A percentile compares a stretch with the other conserved stretches of the same genome.
Conservation (phyloP, 2,888 invertebrate genomes). For the Galerucella calmariensis region DNA sequence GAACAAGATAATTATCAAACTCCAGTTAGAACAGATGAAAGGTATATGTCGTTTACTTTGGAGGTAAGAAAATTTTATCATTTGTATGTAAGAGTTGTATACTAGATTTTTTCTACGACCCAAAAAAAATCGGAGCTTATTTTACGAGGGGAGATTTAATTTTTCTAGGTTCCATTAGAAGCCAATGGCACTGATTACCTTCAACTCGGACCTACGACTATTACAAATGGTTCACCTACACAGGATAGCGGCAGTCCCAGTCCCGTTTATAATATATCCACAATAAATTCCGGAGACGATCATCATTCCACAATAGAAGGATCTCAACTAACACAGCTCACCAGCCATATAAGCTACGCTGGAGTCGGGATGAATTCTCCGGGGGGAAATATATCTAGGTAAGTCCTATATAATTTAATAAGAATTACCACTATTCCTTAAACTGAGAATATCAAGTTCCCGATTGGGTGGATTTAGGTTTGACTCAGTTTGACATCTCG, state of each 20-base stretch:
- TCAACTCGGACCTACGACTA: constrained; percentile 56
- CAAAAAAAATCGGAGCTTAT: neutral
- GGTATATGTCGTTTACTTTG: constrained; percentile 49
- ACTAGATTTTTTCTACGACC: neutral
- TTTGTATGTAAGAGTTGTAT: neutral
- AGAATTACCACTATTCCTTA: neutral
- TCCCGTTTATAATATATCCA: constrained; percentile 48
- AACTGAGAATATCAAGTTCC: too few species aligned
- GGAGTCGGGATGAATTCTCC: constrained; percentile 48
- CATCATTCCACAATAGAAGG: constrained; percentile 53
- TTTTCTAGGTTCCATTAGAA: constrained; percentile 55
- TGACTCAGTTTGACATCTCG: too few species aligned
- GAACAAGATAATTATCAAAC: constrained; percentile 57
- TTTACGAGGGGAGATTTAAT: neutral
- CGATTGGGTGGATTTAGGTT: too few species aligned
- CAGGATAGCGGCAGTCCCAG: constrained; percentile 60
- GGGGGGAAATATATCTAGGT: constrained; percentile 36
- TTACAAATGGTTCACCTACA: constrained; percentile 57
- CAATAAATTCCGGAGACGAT: constrained; percentile 51
- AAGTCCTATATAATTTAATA: constrained; percentile 1
- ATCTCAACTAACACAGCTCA: constrained; percentile 61
- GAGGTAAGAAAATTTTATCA: constrained; percentile 45
- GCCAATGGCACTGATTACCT: constrained; percentile 58
- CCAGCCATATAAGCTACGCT: constrained; percentile 61
- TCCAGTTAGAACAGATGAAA: constrained; percentile 56